Base-by-base conservation (phyloP, 2,888 invertebrate species). In the Andrena marginata region DNA sequence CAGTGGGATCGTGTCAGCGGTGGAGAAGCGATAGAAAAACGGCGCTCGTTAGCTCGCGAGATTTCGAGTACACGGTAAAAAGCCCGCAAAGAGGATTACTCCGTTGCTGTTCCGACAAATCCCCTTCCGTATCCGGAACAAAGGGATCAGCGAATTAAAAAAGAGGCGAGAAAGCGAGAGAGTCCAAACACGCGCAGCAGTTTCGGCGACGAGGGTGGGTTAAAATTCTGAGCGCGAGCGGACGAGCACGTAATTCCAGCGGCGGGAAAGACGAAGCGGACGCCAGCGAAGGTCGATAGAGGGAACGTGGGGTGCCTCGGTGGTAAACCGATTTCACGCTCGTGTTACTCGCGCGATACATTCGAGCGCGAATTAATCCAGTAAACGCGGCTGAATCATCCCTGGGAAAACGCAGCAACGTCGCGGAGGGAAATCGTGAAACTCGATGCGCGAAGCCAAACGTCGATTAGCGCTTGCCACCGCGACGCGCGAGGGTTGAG, bases 301-400 rank as follows among this genome's bases (percentile, higher is more conserved):
- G 48, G 29, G 35, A 70, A 35, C 2, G 64, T 35, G 16, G 42
- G 42, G 42, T 42, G 42, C 4, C 20, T 67, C 79, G 87, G 77
- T 80, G 83, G 79, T 87, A 89, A 91, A 88, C 85, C 85, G 86
- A 86, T 89, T 91, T 90, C 85, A 85, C 85, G 87, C 84, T 86
- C 78, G 71, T 80, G 68, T 84, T 84, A 76, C 48, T 64, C 76
- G 80, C 31, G 49, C n/a, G 63, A 42, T 72, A 87, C 86, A 80
- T 86, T 86, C 80, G 79, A 85, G 64, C 76, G 87, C 81, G 69
- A 89, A 89, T 91, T 89, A 90, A 91, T 91, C 89, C 86, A 82
- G 76, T 81, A 84, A 90, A 82, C 81, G 87, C 65, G 77, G 73
- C 77, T 65, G 86, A 84, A 88, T 83, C 82, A 76, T 48, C 31